Base-by-base conservation (phyloP, 2,797 vertebrate genomes). In the Epinephelus awoara region DNA sequence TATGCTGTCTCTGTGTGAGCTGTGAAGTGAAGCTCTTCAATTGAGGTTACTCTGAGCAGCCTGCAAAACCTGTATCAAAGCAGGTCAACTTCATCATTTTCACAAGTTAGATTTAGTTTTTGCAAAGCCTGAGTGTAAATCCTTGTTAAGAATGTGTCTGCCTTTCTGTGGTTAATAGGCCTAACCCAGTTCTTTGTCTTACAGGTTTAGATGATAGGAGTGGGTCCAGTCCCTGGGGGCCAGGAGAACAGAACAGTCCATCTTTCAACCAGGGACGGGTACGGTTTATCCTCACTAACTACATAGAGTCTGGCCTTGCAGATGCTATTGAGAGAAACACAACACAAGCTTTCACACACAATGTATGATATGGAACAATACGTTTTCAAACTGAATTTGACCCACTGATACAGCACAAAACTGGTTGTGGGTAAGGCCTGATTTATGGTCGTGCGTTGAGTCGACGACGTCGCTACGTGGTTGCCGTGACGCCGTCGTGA, bases 231-330 rank as follows among this genome's bases (percentile, higher is more conserved):
- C 94, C 97, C 85, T 99, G 98, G 98, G 96, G 93, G 73, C 63
- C 95, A 23, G 94, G 95, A 82, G 97, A 98, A 81, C 96, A 98
- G 90, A 97, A 94, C 92, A 96, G 94, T 88, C 94, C 96, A 72
- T 94, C 97, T 4, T 98, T 98, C 77, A 96, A 95, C 92, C 96
- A 97, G 84, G 92, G 95, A 91, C 95, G 97, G 97, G 98, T 99
- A 96, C 87, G 91, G 40, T 62, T 71, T 52, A 61, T 81, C 44
- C 7, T 67, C 4, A 34, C 34, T 61, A 50, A 61, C 12, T 64
- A 34, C 34, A 70, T 2, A 65, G 9, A 78, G 46, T 40, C 19
- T 75, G 29, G 6, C 18, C 10, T 14, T 62, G 54, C 47, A 73
- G 50, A 74, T 75, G 34, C 42, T 42, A 13, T 58, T 58, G 14